Evolutionary conservation across 2,113 vertebrate species (phyloP).

Genomic region (Copsychus sechellarum): DNA sequence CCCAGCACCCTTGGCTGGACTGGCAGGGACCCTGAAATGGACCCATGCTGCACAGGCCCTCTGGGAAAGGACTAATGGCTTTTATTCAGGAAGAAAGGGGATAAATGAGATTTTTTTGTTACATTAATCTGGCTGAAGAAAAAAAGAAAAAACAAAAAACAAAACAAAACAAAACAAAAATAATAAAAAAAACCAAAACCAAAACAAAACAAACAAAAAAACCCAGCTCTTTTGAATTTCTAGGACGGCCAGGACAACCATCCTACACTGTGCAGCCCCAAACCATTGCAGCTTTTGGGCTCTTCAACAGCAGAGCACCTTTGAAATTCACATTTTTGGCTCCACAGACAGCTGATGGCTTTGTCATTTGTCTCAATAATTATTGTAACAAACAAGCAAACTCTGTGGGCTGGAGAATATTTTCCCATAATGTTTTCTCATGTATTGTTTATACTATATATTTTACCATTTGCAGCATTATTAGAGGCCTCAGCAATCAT

Average conservation of each 20-base stretch:
- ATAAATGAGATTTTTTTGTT: not conserved
- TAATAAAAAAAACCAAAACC: no score
- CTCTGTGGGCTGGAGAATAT: slow-evolving; percentile 34
- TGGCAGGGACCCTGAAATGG: not conserved
- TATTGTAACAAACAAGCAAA: slow-evolving; percentile 42
- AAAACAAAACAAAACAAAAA: no score
- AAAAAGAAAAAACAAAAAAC: no score
- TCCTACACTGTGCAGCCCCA: not conserved
- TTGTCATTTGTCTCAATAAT: not conserved
- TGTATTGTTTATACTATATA: slow-evolving; percentile 64
- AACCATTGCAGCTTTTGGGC: not conserved
- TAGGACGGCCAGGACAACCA: not conserved
- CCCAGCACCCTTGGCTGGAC: no score
- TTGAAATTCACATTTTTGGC: not conserved
- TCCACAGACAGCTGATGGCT: not conserved
- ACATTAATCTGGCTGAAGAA: not conserved
- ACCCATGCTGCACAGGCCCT: accelerated
- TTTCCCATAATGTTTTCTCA: slow-evolving; percentile 42
- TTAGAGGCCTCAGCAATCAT: slow-evolving; percentile 67
- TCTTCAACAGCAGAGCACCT: not conserved
- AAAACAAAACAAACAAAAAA: no score
- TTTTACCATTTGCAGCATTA: slow-evolving; percentile 68
- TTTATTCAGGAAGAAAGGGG: not conserved
- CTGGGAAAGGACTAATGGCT: accelerated
- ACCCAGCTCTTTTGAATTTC: not conserved